phyloP scores from a whole-genome alignment of 2,888 invertebrate species.

The Drosophila planitibia region DNA sequence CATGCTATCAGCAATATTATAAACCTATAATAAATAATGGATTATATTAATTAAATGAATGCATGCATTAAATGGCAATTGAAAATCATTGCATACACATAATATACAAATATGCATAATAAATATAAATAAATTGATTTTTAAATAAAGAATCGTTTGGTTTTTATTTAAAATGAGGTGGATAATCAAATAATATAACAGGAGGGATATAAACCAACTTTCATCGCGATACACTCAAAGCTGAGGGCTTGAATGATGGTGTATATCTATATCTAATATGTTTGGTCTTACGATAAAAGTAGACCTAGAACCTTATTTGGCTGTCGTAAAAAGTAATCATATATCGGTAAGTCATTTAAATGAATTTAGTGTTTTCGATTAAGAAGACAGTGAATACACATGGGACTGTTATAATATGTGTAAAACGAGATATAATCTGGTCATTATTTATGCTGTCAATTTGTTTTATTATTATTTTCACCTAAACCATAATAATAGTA shows the following conservation, averaged over 20 bases:
- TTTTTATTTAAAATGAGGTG: not conserved
- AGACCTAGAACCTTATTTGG: no score
- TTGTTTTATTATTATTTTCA: not conserved
- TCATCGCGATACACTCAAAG: no score
- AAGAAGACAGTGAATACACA: not conserved
- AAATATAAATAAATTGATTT: slow-evolving; percentile 35
- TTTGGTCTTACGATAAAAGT: not conserved
- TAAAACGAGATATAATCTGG: not conserved
- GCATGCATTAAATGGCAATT: slow-evolving; percentile 19
- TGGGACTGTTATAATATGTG: not conserved
- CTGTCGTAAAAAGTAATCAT: not conserved
- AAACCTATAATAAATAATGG: slow-evolving; percentile 14
- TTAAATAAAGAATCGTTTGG: slow-evolving; percentile 1
- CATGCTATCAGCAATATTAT: slow-evolving; percentile 32
- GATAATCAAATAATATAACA: not conserved
- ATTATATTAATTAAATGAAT: slow-evolving; percentile 5
- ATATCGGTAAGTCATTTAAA: not conserved
- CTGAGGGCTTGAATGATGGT: not conserved
- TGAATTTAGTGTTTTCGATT: not conserved
- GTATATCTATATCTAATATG: not conserved
- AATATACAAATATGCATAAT: not conserved
- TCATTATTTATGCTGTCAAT: not conserved
- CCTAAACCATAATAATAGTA: not conserved
- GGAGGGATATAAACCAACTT: not conserved
- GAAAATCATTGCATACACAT: slow-evolving; percentile 29